phyloP scores from a whole-genome alignment of 2,797 vertebrate genomes.

The Morus bassanus region DNA sequence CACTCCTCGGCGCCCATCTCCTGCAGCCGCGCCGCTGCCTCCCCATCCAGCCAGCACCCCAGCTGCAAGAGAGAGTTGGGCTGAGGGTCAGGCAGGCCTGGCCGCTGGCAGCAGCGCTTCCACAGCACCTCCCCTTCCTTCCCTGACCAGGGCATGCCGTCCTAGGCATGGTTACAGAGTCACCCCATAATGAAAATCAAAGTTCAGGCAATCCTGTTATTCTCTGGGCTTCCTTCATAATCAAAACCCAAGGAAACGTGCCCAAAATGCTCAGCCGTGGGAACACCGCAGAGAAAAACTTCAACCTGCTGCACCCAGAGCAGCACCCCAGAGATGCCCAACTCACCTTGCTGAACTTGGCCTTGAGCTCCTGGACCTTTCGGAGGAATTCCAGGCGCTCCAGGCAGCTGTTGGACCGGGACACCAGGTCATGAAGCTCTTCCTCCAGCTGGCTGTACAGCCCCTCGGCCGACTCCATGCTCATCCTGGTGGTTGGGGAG shows the following conservation, averaged over 20 bases:
- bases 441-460: conserved; percentile 91
- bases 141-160: accelerated
- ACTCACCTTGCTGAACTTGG: conserved; percentile 79
- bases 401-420: conserved; percentile 87
- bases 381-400: conserved; percentile 83
- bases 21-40: conserved; percentile 76
- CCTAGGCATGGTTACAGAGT: not conserved
- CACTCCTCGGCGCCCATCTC: conserved; percentile 69
- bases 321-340: accelerated
- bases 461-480: conserved; percentile 78
- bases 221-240: not conserved
- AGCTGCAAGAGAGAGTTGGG: conserved; percentile 68
- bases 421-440: conserved; percentile 88
- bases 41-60: conserved; percentile 82
- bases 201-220: not conserved
- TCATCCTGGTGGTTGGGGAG: conserved; percentile 68
- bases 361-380: conserved; percentile 78
- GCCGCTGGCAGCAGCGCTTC: accelerated
- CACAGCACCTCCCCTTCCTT: not conserved
- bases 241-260: not conserved
- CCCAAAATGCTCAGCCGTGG: not conserved
- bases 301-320: not conserved
- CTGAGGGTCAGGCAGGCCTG: accelerated
- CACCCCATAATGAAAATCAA: accelerated
- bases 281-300: not conserved